These are phyloP conservation scores for Lepilemur septentrionalis DNA, from an alignment of 2,797 vertebrate species.

Conservation along the genomic window DNA sequence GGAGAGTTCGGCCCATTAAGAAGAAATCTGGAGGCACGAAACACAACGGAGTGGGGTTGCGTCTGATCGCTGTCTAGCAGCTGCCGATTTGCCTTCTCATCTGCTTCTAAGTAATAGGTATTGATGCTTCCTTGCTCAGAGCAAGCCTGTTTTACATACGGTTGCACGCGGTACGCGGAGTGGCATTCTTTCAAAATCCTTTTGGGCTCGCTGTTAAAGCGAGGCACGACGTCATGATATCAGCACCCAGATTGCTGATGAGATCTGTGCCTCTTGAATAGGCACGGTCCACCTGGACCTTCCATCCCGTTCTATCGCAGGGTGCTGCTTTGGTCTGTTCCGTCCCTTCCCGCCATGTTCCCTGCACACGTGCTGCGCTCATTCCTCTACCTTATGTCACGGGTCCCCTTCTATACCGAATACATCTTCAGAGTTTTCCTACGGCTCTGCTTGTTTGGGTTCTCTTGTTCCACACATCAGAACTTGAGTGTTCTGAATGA, in stretches of 20 bases:
- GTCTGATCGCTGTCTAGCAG: not conserved
- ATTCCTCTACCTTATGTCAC: not conserved
- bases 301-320: not conserved
- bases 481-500: not conserved
- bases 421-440: not conserved
- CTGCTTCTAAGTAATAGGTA: conserved; percentile 35
- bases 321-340: not conserved
- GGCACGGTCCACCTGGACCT: not conserved
- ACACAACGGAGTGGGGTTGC: not conserved
- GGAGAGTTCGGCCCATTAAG: not conserved
- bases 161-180: not conserved
- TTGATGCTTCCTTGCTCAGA: conserved; percentile 17
- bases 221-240: not conserved
- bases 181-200: not conserved
- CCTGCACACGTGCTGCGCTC: not conserved
- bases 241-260: not conserved
- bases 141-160: not conserved
- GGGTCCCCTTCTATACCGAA: not conserved
- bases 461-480: not conserved
- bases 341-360: not conserved
- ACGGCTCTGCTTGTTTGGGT: not conserved
- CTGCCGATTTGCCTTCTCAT: conserved; percentile 13
- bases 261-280: not conserved
- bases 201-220: not conserved
- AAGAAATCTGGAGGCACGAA: not conserved